Conservation (phyloP, 1,140 invertebrate species). For the Potamilus streckersoni region DNA sequence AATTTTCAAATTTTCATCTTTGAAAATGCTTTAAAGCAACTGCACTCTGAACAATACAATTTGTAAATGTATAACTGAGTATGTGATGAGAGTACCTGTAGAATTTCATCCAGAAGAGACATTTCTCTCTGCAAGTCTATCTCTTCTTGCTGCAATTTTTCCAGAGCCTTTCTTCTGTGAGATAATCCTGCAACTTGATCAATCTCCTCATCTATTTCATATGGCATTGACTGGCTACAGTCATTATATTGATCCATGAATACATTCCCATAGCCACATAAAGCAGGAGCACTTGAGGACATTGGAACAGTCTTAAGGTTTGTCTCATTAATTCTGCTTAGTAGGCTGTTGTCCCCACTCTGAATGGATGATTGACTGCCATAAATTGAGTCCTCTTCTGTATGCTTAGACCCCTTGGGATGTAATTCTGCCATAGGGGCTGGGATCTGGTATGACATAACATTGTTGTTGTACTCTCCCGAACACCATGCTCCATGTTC, state of each 20-base stretch:
- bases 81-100: constrained; percentile 37
- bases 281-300: constrained; percentile 42
- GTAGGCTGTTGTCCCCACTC: no score
- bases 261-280: constrained; percentile 35
- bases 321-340: background rate
- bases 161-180: constrained; percentile 39
- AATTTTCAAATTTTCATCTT: no score
- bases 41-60: no score
- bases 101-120: constrained; percentile 58
- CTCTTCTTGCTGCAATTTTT: constrained; percentile 50
- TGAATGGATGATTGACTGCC: no score
- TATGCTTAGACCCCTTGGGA: no score
- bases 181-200: constrained; percentile 11
- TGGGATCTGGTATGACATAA: constrained; percentile 33
- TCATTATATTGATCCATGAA: constrained; percentile 10
- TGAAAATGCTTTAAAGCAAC: no score
- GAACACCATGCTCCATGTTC: constrained; percentile 21
- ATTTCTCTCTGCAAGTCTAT: constrained; percentile 55
- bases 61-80: no score
- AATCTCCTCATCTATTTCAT: constrained; percentile 34
- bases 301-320: constrained; percentile 19
- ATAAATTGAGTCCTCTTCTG: no score
- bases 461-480: constrained; percentile 33
- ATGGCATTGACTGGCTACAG: constrained; percentile 33
- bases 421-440: background rate